Conservation (phyloP, 2,113 vertebrate species). For the Epinephelus moara region DNA sequence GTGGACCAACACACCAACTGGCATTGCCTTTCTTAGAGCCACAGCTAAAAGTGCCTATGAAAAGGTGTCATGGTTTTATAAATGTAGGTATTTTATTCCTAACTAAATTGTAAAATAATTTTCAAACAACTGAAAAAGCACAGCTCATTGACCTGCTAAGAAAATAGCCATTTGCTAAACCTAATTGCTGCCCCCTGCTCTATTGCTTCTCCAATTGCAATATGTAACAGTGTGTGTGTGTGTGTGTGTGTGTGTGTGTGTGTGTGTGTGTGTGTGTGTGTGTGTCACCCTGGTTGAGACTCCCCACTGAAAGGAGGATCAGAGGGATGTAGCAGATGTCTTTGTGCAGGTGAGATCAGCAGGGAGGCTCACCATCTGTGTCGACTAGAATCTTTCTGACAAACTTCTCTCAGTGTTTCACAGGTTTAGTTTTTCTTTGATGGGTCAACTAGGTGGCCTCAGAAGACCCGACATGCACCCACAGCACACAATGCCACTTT, state of each 20-base stretch:
- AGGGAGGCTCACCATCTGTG: constrained; percentile 61
- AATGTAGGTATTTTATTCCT: neutral
- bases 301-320: constrained; percentile 54
- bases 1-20: neutral
- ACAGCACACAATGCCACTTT: neutral
- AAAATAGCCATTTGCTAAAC: no score
- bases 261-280: neutral
- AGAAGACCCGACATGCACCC: constrained; percentile 2
- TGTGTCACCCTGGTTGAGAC: neutral
- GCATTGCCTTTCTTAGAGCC: neutral
- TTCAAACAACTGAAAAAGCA: neutral
- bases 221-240: neutral
- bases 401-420: constrained; percentile 27
- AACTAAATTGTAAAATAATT: neutral
- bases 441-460: constrained; percentile 12
- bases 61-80: neutral
- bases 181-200: neutral
- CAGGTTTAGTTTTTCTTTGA: constrained; percentile 29
- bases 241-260: neutral
- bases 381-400: constrained; percentile 3
- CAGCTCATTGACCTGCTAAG: neutral
- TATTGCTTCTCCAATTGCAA: neutral
- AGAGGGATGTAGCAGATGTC: constrained; percentile 67
- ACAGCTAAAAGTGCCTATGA: no score
- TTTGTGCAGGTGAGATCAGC: constrained; percentile 61